These are phyloP conservation scores for Hybognathus amarus DNA, from an alignment of 2,797 vertebrate genomes.

Conservation along the genomic window DNA sequence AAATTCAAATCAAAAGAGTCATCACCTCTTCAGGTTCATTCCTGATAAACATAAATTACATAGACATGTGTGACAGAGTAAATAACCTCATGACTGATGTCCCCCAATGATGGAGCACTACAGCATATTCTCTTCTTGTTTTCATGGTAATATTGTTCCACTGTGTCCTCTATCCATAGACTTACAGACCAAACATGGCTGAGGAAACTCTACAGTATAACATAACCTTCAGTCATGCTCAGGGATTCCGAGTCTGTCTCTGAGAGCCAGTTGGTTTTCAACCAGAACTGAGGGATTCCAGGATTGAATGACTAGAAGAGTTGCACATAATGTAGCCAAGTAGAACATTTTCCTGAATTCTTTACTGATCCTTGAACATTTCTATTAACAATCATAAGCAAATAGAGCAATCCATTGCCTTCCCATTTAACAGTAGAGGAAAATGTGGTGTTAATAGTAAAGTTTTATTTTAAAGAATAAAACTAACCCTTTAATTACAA, in stretches of 20 bases:
- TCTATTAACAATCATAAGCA: not conserved
- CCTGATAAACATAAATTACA: slow-evolving; percentile 1
- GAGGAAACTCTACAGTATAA: slow-evolving; percentile 28
- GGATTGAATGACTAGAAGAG: slow-evolving; percentile 12
- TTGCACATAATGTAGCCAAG: not conserved
- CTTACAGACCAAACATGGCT: slow-evolving; percentile 1
- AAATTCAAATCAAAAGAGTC: not conserved
- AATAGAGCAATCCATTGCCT: not conserved
- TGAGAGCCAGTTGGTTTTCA: slow-evolving; percentile 28
- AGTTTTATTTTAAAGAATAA: no score
- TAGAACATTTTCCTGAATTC: not conserved
- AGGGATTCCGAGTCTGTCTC: slow-evolving; percentile 16
- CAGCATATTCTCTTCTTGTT: slow-evolving; percentile 21
- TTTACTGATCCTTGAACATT: slow-evolving; percentile 24
- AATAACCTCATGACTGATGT: not conserved
- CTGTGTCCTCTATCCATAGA: slow-evolving; percentile 18
- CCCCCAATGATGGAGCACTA: slow-evolving; percentile 12
- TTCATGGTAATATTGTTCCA: slow-evolving; percentile 37
- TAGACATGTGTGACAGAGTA: slow-evolving; percentile 19
- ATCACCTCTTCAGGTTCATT: slow-evolving; percentile 1
- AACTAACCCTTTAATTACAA: no score
- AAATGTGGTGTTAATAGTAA: not conserved
- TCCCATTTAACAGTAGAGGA: not conserved
- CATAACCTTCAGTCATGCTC: not conserved
- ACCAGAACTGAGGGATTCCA: slow-evolving; percentile 22